These are phyloP conservation scores for Erpornis zantholeuca DNA, from an alignment of 2,113 vertebrate species.

Conservation along the genomic window DNA sequence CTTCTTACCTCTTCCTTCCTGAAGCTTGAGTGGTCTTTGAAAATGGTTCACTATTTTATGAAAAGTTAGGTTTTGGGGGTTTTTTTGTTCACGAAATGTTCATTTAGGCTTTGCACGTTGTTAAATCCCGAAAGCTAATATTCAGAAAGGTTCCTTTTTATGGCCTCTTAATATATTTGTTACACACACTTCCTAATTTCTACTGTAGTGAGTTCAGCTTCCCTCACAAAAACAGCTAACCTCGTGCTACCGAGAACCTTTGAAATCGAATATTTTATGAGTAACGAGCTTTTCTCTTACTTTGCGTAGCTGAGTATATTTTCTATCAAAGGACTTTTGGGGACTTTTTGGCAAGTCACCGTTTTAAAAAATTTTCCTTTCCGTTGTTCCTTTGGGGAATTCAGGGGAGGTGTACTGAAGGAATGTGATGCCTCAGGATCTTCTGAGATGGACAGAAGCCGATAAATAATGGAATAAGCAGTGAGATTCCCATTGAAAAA, in stretches of 20 bases:
- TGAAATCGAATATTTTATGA: background rate
- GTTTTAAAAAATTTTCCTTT: background rate
- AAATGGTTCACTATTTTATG: background rate
- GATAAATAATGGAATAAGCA: background rate
- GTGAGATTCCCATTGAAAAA: background rate
- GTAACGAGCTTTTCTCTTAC: background rate
- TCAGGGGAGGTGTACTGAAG: background rate
- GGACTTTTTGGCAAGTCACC: background rate
- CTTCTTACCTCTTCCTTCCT: background rate
- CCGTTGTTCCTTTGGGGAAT: background rate
- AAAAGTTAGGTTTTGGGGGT: background rate
- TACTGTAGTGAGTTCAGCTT: background rate
- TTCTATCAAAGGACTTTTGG: background rate
- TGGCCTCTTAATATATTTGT: background rate
- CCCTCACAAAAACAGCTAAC: background rate
- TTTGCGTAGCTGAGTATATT: background rate
- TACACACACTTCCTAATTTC: background rate
- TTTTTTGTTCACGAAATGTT: background rate
- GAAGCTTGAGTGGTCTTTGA: background rate
- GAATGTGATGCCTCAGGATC: background rate
- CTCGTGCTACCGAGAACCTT: background rate
- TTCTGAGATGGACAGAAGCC: background rate
- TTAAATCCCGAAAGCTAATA: background rate
- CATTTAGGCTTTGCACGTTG: background rate
- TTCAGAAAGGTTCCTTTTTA: background rate